Evolutionary conservation across 1,140 invertebrate genomes (phyloP).

Genomic region (Zophobas atratus): DNA sequence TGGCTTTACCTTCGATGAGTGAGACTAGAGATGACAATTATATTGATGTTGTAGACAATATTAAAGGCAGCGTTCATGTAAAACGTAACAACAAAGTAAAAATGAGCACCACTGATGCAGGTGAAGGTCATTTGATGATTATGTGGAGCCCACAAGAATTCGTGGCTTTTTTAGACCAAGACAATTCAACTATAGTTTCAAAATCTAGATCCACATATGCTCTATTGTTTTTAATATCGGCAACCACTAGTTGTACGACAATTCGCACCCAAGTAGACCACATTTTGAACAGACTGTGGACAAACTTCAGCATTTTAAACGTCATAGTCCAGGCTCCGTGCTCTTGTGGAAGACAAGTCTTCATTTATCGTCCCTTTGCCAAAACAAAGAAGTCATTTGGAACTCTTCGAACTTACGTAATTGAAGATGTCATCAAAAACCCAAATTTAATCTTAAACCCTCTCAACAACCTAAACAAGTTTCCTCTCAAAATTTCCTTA

Average conservation of each 20-base stretch:
- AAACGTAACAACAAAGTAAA: too few species aligned
- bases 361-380: constrained; percentile 18
- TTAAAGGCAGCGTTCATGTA: not conserved
- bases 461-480: not conserved
- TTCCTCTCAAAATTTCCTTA: not conserved
- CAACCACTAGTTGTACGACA: too few species aligned
- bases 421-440: not conserved
- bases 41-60: not conserved
- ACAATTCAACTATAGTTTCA: not conserved
- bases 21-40: not conserved
- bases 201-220: not conserved
- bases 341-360: not conserved
- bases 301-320: not conserved
- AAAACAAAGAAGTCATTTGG: constrained; percentile 6
- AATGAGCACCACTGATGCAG: not conserved
- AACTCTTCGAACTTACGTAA: not conserved
- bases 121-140: not conserved
- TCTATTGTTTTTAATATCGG: not conserved
- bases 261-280: not conserved
- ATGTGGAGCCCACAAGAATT: not conserved
- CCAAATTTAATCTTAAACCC: not conserved
- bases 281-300: constrained; percentile 2
- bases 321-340: constrained; percentile 1
- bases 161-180: not conserved
- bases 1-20: too few species aligned